Evolutionary conservation across 2,797 vertebrate species (phyloP).

Genomic region (Euphonia xanthogaster): DNA sequence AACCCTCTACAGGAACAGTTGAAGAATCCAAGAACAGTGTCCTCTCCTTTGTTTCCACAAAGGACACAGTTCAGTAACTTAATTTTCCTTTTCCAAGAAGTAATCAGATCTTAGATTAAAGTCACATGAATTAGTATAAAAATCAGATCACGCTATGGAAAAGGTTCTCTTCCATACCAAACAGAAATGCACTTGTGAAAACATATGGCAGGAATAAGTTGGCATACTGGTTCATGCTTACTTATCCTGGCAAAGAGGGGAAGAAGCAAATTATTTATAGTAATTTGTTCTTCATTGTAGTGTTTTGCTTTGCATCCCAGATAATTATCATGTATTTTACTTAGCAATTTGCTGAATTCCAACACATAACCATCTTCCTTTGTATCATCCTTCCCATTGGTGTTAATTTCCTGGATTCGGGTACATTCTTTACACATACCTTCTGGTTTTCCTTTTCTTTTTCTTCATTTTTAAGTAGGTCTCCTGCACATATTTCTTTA

Average conservation of each 20-base stretch:
- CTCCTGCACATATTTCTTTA: neutral
- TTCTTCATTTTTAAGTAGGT: neutral
- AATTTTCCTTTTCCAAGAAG: neutral
- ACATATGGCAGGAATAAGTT: neutral
- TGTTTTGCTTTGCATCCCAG: neutral
- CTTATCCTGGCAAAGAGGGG: neutral
- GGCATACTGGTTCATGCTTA: neutral
- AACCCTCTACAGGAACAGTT: neutral
- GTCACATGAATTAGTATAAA: neutral
- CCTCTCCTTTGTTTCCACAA: neutral
- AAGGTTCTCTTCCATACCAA: neutral
- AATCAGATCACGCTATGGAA: neutral
- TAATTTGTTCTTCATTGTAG: neutral
- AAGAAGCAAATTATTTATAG: neutral
- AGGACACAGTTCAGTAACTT: neutral
- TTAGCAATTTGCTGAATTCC: neutral
- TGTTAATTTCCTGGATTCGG: neutral
- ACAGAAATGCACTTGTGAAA: neutral
- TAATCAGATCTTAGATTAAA: neutral
- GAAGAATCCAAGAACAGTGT: neutral
- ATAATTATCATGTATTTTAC: neutral
- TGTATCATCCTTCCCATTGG: neutral
- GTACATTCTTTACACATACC: neutral
- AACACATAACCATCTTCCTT: neutral
- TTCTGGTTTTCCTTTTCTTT: rapidly evolving